Percentiles rank a stretch among this genome's conserved stretches.
These are phyloP conservation scores for Phoxinus dragarum DNA, from an alignment of 2,797 vertebrate genomes.

Conservation along the genomic window DNA sequence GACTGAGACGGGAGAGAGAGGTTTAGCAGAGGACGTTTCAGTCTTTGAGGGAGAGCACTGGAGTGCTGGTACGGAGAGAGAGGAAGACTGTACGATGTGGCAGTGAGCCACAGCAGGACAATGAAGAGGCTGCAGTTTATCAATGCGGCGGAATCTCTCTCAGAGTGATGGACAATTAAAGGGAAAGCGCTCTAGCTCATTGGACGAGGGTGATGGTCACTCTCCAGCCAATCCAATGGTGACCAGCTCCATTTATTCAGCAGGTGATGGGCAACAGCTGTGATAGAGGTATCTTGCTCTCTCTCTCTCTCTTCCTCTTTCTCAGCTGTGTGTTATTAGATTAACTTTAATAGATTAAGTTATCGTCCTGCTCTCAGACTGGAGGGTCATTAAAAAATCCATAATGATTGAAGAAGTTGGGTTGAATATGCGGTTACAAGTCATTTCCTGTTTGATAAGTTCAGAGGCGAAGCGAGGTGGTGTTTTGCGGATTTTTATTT, in stretches of 20 bases:
- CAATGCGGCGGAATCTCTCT: conserved; percentile 55
- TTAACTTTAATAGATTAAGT: conserved; percentile 35
- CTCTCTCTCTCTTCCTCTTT: conserved; percentile 33
- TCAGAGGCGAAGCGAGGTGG: background rate
- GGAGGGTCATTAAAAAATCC: conserved; percentile 22
- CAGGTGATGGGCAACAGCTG: conserved; percentile 95
- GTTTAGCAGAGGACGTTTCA: conserved; percentile 26
- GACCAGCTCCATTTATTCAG: conserved; percentile 72
- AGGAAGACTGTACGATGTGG: conserved; percentile 66
- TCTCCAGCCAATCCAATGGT: conserved; percentile 69
- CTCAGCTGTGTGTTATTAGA: conserved; percentile 32
- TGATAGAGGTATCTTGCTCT: conserved; percentile 87
- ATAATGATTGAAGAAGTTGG: conserved; percentile 26
- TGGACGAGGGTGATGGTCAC: conserved; percentile 68
- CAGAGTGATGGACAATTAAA: conserved; percentile 60
- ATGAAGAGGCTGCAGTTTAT: conserved; percentile 51
- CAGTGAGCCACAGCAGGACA: conserved; percentile 38
- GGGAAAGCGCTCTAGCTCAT: conserved; percentile 61
- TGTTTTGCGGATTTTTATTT: background rate
- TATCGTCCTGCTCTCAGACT: background rate
- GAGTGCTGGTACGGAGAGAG: conserved; percentile 31
- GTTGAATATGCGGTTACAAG: conserved; percentile 3
- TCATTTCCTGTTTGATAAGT: conserved; percentile 26
- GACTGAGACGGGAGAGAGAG: conserved; percentile 11
- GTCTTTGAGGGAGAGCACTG: conserved; percentile 35